Conservation (phyloP, 1,140 invertebrate species). For the Drosophila carrolli region DNA sequence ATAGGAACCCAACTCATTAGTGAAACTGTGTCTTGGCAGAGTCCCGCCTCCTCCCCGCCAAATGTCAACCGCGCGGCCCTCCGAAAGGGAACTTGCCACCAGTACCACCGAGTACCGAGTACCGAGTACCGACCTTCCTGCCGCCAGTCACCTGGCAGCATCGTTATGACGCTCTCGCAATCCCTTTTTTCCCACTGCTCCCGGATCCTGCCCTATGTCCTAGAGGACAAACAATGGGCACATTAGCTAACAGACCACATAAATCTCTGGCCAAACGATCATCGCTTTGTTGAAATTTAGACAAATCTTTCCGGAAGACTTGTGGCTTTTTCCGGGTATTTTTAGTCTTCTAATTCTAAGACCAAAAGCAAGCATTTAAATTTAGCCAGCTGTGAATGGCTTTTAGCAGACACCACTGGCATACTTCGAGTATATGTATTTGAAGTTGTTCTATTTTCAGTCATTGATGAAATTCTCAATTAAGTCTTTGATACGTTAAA, state of each 20-base stretch:
- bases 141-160: constrained; percentile 49
- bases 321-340: constrained; percentile 24
- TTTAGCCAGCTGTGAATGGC: constrained; percentile 33
- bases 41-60: background rate
- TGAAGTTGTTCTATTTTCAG: constrained; percentile 26
- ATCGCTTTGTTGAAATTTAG: background rate
- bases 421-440: constrained; percentile 2
- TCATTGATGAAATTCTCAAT: constrained; percentile 41
- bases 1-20: constrained; percentile 63
- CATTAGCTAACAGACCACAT: constrained; percentile 13
- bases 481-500: constrained; percentile 28
- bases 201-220: constrained; percentile 1
- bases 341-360: constrained; percentile 5
- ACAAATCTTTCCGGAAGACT: constrained; percentile 17
- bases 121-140: background rate
- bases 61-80: background rate
- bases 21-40: constrained; percentile 71
- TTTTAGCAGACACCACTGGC: constrained; percentile 28
- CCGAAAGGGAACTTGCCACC: background rate
- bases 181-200: constrained; percentile 21
- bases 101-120: background rate
- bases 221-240: background rate
- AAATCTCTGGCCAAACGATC: constrained; percentile 2
- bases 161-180: constrained; percentile 51
- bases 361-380: constrained; percentile 16